Evolutionary conservation across 1,140 invertebrate species (phyloP), one percentile per base, ranked within the genome.

Genomic region (Drosophila punjabiensis): DNA sequence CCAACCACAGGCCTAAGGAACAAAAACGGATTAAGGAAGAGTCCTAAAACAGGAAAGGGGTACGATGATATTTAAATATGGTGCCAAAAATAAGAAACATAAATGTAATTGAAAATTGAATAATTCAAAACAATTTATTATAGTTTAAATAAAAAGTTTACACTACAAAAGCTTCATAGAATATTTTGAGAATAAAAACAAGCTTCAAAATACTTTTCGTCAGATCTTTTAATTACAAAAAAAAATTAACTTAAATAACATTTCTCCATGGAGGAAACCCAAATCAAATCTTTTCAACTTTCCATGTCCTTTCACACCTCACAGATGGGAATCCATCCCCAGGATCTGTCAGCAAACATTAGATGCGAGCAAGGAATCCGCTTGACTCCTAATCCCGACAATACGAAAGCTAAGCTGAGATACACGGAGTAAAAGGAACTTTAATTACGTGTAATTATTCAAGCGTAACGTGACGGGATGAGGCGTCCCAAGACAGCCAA

Each of bases 371-470:
- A 18, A 43, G 35, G 66, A 66, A 83, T 86, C 80, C 60, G 80
- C 71, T 83, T 88, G 85, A 88, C 68, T 81, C 76, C 50, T 61
- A 83, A 87, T 70, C 73, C 76, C 35, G 65, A 70, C 47, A 75
- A 81, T 48, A 81, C 35, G 75, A 89, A 90, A 89, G 86, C 82
- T 81, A 89, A 89, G 76, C 50, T 76, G 47, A 50, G 55, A 45
- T 67, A 60, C 55, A 33, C 30, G 45, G 24, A 73, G 55, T 41
- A 20, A 58, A 77, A 86, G 66, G 52, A 91, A 86, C 81, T 91
- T 91, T 91, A 88, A 91, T 91, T 87, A 91, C 63, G 18, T 70
- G 76, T 91, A 91, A 91, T 91, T 91, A 85, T 82, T 91, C 88
- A 91, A 82, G 81, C 88, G 83, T 74, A 84, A 80, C 73, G 45